These are phyloP conservation scores for Oryctolagus cuniculus DNA, from an alignment of 2,113 vertebrate genomes.

Conservation along the genomic window DNA sequence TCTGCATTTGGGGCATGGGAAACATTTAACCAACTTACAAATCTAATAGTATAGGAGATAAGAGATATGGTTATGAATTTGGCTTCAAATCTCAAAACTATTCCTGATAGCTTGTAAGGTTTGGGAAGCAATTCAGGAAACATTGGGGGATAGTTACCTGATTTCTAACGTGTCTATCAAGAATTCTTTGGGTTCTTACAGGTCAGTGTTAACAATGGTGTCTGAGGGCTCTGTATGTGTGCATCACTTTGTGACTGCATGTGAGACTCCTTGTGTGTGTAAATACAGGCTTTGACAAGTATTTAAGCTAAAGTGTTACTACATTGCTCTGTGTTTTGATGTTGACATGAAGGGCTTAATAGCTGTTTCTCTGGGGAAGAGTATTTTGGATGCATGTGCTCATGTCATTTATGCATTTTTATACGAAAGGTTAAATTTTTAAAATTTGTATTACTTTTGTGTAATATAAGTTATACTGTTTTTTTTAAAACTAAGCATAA, in stretches of 20 bases:
- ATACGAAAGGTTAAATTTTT: conserved; percentile 10
- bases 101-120: conserved; percentile 26
- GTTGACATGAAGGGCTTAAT: not conserved
- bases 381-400: conserved; percentile 41
- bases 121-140: conserved; percentile 39
- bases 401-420: conserved; percentile 47
- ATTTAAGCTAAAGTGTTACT: conserved; percentile 1
- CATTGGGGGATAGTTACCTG: not conserved
- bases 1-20: not conserved
- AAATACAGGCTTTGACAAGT: not conserved
- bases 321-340: not conserved
- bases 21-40: conserved; percentile 38
- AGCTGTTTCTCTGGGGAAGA: conserved; percentile 13
- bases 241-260: not conserved
- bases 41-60: not conserved
- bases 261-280: not conserved
- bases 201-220: not conserved
- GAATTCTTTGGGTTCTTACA: conserved; percentile 23
- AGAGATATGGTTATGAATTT: not conserved
- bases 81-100: not conserved
- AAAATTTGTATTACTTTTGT: not conserved
- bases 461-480: not conserved
- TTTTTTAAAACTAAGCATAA: not conserved
- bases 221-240: not conserved
- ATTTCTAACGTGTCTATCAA: not conserved